Evolutionary conservation across 2,888 invertebrate species (phyloP).

Genomic region (Tetanocera ferruginea): DNA sequence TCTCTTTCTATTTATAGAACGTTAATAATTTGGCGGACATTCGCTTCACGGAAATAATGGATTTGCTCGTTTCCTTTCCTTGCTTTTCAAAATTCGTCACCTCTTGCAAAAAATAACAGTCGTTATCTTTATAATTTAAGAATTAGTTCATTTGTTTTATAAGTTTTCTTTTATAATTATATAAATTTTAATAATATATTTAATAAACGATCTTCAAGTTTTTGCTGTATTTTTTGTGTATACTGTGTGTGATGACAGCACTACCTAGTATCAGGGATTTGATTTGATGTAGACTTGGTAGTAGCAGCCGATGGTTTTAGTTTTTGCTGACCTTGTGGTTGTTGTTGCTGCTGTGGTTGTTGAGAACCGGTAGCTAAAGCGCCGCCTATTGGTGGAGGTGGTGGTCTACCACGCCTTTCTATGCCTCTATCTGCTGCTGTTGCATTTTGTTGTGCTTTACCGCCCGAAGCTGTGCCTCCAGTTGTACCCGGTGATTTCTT

Average conservation of each 20-base stretch:
- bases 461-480: conserved; percentile 51
- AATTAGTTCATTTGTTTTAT: conserved; percentile 66
- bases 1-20: conserved; percentile 10
- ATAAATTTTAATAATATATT: conserved; percentile 69
- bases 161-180: conserved; percentile 67
- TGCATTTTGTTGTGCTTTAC: conserved; percentile 50
- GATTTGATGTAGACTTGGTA: conserved; percentile 66
- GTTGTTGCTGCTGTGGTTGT: conserved; percentile 53
- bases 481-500: conserved; percentile 50
- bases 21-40: conserved; percentile 19
- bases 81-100: conserved; percentile 12
- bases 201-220: conserved; percentile 66
- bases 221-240: conserved; percentile 51
- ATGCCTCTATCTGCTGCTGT: conserved; percentile 62
- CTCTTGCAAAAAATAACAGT: conserved; percentile 33
- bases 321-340: conserved; percentile 59
- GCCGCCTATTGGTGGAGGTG: conserved; percentile 56
- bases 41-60: conserved; percentile 3
- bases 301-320: conserved; percentile 58
- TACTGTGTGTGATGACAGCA: conserved; percentile 61
- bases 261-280: conserved; percentile 71
- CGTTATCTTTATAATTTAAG: conserved; percentile 42
- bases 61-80: conserved; percentile 3
- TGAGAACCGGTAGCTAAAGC: conserved; percentile 60
- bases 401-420: conserved; percentile 65